Evolutionary conservation across 2,888 invertebrate species (phyloP), one percentile per base, ranked within the genome.

Genomic region (Sinodicranocentrus sp.): DNA sequence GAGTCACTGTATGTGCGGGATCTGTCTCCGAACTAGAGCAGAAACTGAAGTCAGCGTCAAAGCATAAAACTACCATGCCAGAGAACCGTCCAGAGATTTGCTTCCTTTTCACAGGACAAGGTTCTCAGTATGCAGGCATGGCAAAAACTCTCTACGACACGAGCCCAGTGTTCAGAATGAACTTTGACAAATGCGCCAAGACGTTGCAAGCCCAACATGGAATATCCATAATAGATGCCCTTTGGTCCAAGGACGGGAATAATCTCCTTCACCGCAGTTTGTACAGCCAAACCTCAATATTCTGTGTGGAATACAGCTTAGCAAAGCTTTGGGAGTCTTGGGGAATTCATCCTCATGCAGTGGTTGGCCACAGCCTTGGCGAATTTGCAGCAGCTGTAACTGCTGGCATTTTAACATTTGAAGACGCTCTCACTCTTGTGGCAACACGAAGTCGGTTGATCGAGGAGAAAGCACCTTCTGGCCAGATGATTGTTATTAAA

Each of bases 371-470:
- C 43, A 83, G 83, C 43, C 33, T 86, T 13, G 86, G 86, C 13
- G 86, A 86, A 72, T 86, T 85, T 68, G 63, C 71, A 1, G 86
- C 86, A 21, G 85, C 86, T 17, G 86, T 86, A n/a, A 61, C 63
- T 5, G 79, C 84, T 10, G 84, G 82, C 1, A 67, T 77, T 13
- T 25, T 86, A 25, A 57, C 6, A 2, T 75, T 86, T 13, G 68
- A 76, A n/a, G 85, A 84, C 61, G 86, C 86, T 3, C 39, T 86
- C 2, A 82, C 57, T 10, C 39, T 86, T 19, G 85, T 86, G 0
- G 82, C 84, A 17, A 83, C 84, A 57, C 44, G 86, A 54, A 85
- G 85, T 44, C 70, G 78, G 0, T 65, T 86, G 0, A 85, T 86
- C 28, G 86, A 86, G 17, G 48, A 48, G 15, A 76, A 25, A 1